phyloP scores from a whole-genome alignment of 1,140 invertebrate species.

The Trachymyrmex septentrionalis region DNA sequence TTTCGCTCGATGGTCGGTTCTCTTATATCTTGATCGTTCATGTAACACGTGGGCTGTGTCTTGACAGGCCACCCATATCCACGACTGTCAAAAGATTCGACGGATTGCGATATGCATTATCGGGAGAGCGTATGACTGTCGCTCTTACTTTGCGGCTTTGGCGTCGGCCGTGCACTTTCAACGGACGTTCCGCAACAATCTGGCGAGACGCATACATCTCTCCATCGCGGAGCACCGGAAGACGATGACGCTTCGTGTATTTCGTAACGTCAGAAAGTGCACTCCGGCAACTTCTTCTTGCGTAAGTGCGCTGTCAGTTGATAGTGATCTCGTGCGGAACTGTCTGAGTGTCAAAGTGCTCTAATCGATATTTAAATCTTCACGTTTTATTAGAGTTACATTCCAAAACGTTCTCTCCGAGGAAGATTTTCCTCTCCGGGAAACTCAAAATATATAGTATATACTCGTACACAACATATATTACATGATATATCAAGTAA shows the following conservation, averaged over 20 bases:
- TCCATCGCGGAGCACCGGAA: neutral
- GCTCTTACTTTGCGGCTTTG: conserved; percentile 58
- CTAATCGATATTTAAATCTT: conserved; percentile 45
- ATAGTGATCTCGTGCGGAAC: conserved; percentile 35
- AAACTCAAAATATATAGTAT: too few species aligned
- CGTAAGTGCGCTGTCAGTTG: conserved; percentile 21
- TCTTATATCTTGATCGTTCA: conserved; percentile 11
- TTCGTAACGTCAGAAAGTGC: conserved; percentile 47
- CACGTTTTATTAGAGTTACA: neutral
- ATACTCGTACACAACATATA: too few species aligned
- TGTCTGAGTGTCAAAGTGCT: neutral
- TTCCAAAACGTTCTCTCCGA: too few species aligned
- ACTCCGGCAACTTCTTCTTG: conserved; percentile 2
- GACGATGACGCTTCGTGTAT: conserved; percentile 25
- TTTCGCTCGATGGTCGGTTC: conserved; percentile 16
- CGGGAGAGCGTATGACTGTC: conserved; percentile 57
- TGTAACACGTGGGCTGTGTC: conserved; percentile 33
- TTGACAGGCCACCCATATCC: conserved; percentile 26
- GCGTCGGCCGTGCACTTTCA: conserved; percentile 38
- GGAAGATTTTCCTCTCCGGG: too few species aligned
- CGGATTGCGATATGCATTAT: conserved; percentile 64
- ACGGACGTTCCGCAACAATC: conserved; percentile 22
- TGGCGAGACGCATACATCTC: conserved; percentile 29
- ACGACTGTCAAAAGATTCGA: conserved; percentile 34
- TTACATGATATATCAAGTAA: too few species aligned